phyloP scores from a whole-genome alignment of 1,140 invertebrate genomes.

The Panagrolaimus sp. region DNA sequence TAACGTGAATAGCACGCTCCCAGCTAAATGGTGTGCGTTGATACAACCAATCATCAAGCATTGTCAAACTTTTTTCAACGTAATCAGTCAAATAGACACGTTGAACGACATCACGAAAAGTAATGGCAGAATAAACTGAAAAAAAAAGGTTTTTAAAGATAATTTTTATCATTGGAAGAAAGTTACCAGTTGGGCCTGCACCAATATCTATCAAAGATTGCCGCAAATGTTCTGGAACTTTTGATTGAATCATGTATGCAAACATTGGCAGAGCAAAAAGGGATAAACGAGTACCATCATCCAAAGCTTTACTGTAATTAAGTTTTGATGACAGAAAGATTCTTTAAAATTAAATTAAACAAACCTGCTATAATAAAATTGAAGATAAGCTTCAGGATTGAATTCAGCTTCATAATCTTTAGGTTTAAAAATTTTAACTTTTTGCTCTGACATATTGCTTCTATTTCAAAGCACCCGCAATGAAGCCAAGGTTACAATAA shows the following conservation, averaged over 20 bases:
- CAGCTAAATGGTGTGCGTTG: constrained; percentile 18
- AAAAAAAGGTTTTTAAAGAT: no score
- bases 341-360: not conserved
- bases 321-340: not conserved
- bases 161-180: no score
- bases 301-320: constrained; percentile 33
- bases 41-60: constrained; percentile 33
- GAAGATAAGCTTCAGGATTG: constrained; percentile 44
- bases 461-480: not conserved
- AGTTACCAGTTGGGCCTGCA: constrained; percentile 29
- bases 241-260: constrained; percentile 35
- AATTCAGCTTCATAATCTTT: constrained; percentile 42
- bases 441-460: not conserved
- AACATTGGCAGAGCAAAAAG: constrained; percentile 49
- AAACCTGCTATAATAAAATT: constrained; percentile 45
- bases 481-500: not conserved
- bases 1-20: constrained; percentile 18
- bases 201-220: constrained; percentile 42
- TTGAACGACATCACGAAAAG: constrained; percentile 44
- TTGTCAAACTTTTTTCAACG: constrained; percentile 34
- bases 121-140: constrained; percentile 45
- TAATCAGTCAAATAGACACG: constrained; percentile 43
- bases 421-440: constrained; percentile 25
- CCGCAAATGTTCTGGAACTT: constrained; percentile 26
- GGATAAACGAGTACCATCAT: constrained; percentile 44